Base-by-base conservation (phyloP, 2,797 vertebrate species). In the Pogonophryne albipinna region DNA sequence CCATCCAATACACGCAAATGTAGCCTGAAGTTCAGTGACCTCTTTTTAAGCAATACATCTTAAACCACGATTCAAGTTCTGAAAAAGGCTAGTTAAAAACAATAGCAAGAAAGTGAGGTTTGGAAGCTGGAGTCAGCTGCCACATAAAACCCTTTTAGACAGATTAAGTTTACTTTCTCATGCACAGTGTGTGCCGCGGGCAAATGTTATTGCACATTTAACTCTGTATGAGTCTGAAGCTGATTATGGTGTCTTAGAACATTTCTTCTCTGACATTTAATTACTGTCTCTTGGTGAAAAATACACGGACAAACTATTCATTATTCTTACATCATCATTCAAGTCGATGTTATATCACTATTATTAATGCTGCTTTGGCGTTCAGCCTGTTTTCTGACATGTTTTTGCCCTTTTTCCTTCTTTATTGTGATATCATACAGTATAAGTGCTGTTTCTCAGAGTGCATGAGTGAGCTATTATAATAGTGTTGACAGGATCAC, bases 241-340 rank as follows among this genome's bases (percentile, higher is more conserved):
- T 58, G 47, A 79, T 56, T 55, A 49, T 50, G 10, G n/a, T 51
- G 52, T 51, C 47, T 63, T 27, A 14, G 14, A 44, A 44, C 4
- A 63, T 58, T 47, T 74, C 65, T 23, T 67, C 57, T 27, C 57
- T 67, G 56, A 72, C 55, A 73, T 80, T 78, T 80, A 55, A 78
- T 78, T 67, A 74, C n/a, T 55, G 19, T 41, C 15, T 38, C 8
- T 56, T 70, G 16, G 17, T 16, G 13, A 20, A 66, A 70, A 60
- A 11, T 2, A 73, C 13, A 52, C n/a, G 59, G 16, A 53, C 53
- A 64, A 79, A 66, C 12, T 4, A 2, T 64, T n/a, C 12, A 49
- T 60, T 66, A 66, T 49, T 68, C 31, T 6, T 55, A 12, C 10
- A 27, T 68, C 56, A 46, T 64, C 31, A 65, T 71, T 69, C 68